Evolutionary conservation across 2,797 vertebrate genomes (phyloP), one percentile per base, ranked within the genome.

Genomic region (Betta splendens): DNA sequence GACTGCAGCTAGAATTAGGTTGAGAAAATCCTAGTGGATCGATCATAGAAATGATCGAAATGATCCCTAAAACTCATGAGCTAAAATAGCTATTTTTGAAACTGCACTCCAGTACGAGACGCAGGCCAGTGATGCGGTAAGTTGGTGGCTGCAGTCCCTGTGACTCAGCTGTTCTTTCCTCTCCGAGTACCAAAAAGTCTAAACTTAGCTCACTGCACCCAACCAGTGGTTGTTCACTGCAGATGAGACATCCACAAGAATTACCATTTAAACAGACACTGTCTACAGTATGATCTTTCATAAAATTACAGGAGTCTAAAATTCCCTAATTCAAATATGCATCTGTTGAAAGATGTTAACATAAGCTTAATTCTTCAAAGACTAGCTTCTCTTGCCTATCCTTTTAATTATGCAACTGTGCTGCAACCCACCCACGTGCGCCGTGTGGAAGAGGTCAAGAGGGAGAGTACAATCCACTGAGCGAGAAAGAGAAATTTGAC

Each of bases 381-480:
- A 16, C 28, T 31, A 20, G 35, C 9, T 51, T 57, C 18, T 0
- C 9, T 50, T 25, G 42, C 20, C 54, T 42, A 4, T 3, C 7
- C 28, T 46, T 13, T 5, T 46, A 25, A 5, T 13, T 2, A 5
- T 5, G 3, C 20, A 15, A 13, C 29, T 51, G 25, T 7, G 40
- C 43, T 43, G 48, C 32, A 71, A 64, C 75, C 77, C 69, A 61
- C 61, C 77, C 57, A 59, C 71, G 52, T 18, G n/a, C 61, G 53
- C 23, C 65, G 53, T 74, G 60, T 51, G 28, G 31, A 77, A 75
- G 39, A 83, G 67, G 63, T 67, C 37, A 66, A 77, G 67, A 82
- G 81, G 81, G 75, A 81, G 88, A 90, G 89, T 89, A 91, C 91
- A 90, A 90, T 91, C 92, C 91, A 94, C 91, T 81, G 72, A 79